A percentile compares a stretch with the other conserved stretches of the same genome.
These are phyloP conservation scores for Coturnix japonica DNA, from an alignment of 2,113 vertebrate species.

Conservation along the genomic window DNA sequence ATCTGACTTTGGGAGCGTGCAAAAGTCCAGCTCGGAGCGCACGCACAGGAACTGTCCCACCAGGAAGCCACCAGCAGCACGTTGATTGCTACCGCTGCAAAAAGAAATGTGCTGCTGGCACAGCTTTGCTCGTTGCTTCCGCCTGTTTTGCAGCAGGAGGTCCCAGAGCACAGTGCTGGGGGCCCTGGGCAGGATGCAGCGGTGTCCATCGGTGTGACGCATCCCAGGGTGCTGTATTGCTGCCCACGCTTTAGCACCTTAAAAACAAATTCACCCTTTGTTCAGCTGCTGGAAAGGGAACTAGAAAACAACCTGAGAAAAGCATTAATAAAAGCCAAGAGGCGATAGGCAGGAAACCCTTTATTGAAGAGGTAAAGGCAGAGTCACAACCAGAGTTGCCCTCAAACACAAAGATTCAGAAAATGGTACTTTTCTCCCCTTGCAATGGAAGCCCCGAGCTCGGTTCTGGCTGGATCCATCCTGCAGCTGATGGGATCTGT, in stretches of 20 bases:
- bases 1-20: background rate
- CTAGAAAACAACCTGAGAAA: background rate
- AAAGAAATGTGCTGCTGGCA: background rate
- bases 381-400: conserved; percentile 25
- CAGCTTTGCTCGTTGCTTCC: background rate
- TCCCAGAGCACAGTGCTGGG: background rate
- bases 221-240: rapidly evolving
- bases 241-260: background rate
- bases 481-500: background rate
- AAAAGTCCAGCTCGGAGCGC: background rate
- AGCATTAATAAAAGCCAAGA: background rate
- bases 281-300: background rate
- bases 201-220: background rate
- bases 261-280: background rate
- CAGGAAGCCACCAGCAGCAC: background rate
- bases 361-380: conserved; percentile 68
- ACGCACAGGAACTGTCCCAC: background rate
- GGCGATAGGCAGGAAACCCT: conserved; percentile 43
- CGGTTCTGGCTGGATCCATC: background rate
- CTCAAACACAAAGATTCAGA: background rate
- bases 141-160: background rate
- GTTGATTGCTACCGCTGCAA: background rate
- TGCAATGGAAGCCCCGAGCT: background rate
- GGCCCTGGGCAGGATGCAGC: background rate
- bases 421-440: background rate